phyloP scores from a whole-genome alignment of 2,113 vertebrate species.

The Gymnogyps californianus region DNA sequence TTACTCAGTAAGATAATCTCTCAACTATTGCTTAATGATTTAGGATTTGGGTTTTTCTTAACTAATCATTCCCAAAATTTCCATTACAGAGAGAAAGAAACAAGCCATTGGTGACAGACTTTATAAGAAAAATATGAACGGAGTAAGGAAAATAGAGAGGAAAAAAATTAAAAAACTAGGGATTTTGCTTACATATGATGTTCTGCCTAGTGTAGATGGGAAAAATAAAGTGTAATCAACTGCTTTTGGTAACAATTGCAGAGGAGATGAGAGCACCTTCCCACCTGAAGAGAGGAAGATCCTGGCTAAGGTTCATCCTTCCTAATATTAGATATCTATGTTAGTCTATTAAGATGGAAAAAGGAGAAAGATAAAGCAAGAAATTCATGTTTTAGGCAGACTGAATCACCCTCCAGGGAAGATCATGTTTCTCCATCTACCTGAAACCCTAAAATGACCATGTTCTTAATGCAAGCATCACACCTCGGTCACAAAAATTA shows the following conservation, averaged over 20 bases:
- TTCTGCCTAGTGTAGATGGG: not conserved
- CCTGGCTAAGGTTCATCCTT: not conserved
- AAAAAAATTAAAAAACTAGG: not conserved
- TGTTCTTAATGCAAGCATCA: not conserved
- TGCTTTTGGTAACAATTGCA: not conserved
- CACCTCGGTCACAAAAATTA: not conserved
- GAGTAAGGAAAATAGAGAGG: not conserved
- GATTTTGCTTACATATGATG: not conserved
- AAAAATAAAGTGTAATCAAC: not conserved
- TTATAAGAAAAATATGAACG: slow-evolving; percentile 8
- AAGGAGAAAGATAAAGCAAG: not conserved
- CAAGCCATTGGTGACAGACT: slow-evolving; percentile 1
- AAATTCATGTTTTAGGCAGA: not conserved
- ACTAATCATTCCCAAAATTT: slow-evolving; percentile 39
- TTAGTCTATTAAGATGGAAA: not conserved
- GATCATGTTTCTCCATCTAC: not conserved
- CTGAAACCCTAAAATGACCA: not conserved
- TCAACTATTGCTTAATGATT: slow-evolving; percentile 61
- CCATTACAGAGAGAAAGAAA: slow-evolving; percentile 16
- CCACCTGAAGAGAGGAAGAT: not conserved
- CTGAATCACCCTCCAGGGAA: not conserved
- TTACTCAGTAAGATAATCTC: slow-evolving; percentile 53
- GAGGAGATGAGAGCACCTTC: not conserved
- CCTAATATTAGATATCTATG: not conserved
- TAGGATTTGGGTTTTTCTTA: slow-evolving; percentile 39